Conservation (phyloP, 2,113 vertebrate genomes). For the Hemicordylus capensis region DNA sequence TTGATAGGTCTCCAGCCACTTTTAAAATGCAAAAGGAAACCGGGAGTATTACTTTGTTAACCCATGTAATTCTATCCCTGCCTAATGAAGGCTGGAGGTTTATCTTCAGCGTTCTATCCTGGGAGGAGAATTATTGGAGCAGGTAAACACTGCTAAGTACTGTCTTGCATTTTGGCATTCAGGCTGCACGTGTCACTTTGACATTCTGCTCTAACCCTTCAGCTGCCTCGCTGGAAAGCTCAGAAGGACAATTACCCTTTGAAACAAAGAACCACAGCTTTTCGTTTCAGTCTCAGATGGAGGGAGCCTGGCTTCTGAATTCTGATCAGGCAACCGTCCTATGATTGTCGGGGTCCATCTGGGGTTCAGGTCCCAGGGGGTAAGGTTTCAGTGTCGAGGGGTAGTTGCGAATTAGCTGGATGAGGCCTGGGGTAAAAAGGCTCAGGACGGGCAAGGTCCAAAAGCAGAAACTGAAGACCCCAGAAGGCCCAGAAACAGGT, state of each 20-base stretch:
- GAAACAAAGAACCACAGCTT: conserved; percentile 19
- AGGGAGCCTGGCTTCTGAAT: not conserved
- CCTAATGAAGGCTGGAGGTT: conserved; percentile 72
- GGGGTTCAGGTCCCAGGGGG: too few relatives aligned
- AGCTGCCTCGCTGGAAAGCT: conserved; percentile 20
- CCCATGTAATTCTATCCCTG: conserved; percentile 68
- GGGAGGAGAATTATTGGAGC: conserved; percentile 69
- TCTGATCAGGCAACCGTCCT: not conserved
- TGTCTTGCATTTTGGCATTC: conserved; percentile 27
- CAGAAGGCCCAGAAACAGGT: too few relatives aligned
- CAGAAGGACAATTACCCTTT: conserved; percentile 28
- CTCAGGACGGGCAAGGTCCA: too few relatives aligned
- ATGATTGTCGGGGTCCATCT: not conserved
- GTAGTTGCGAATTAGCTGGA: too few relatives aligned
- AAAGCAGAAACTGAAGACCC: too few relatives aligned
- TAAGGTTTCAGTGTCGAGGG: too few relatives aligned
- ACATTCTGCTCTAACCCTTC: conserved; percentile 31
- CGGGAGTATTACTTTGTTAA: conserved; percentile 71
- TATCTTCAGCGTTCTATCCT: conserved; percentile 55
- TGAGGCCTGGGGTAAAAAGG: not conserved
- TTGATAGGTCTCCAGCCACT: conserved; percentile 75
- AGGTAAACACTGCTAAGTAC: conserved; percentile 65
- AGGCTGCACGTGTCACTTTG: conserved; percentile 27
- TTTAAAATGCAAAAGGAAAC: conserved; percentile 74
- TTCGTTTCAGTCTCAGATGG: not conserved